Evolutionary conservation across 2,888 invertebrate species (phyloP).

Genomic region (Lumbricus terrestris): DNA sequence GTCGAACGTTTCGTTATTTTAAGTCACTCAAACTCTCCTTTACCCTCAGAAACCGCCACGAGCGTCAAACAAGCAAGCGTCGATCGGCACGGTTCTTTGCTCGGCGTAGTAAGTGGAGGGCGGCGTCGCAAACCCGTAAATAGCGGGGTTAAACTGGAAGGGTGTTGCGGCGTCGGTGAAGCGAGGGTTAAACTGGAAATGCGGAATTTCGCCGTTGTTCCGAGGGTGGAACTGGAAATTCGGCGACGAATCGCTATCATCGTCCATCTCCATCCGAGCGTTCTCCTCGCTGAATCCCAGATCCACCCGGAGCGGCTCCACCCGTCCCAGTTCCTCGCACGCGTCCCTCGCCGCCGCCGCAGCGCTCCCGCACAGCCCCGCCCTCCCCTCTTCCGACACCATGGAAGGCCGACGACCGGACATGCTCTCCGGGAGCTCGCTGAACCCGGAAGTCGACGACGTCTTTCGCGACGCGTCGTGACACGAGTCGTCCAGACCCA

Average conservation of each 20-base stretch:
- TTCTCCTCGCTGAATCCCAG: constrained; percentile 17
- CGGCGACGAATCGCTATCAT: background rate
- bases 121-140: background rate
- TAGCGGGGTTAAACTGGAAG: background rate
- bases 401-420: background rate
- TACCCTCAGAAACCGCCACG: background rate
- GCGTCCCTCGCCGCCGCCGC: background rate
- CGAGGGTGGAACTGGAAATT: background rate
- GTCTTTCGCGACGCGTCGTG: constrained; percentile 19
- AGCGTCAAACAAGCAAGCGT: background rate
- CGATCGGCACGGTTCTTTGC: background rate
- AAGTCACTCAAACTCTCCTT: background rate
- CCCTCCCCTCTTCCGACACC: background rate
- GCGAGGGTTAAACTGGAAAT: background rate
- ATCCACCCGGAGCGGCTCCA: background rate
- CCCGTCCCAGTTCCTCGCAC: background rate
- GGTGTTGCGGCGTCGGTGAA: background rate
- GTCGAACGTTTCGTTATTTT: background rate
- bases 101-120: background rate
- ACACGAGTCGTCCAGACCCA: constrained; percentile 19
- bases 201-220: background rate
- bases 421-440: constrained; percentile 23
- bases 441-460: constrained; percentile 21
- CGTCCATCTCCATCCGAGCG: background rate
- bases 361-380: background rate